Percentiles rank a stretch among this genome's conserved stretches.
Conservation (phyloP, 2,797 vertebrate genomes). For the Lepilemur septentrionalis region DNA sequence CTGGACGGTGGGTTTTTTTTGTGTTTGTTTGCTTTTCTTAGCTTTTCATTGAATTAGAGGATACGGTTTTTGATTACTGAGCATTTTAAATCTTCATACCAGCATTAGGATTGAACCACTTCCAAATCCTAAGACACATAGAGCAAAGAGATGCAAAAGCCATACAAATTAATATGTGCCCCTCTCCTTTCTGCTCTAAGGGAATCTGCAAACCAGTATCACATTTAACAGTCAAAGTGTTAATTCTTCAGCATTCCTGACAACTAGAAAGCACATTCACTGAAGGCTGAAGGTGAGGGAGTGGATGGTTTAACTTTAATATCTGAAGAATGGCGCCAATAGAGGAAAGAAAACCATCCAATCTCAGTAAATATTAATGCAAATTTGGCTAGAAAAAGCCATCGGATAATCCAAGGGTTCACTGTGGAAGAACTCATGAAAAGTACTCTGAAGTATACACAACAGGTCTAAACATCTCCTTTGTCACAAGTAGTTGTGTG, state of each 20-base stretch:
- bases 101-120: constrained; percentile 69
- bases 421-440: constrained; percentile 75
- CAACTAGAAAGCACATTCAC: constrained; percentile 83
- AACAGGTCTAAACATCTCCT: constrained; percentile 79
- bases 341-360: constrained; percentile 72
- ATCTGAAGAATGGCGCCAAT: constrained; percentile 80
- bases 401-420: constrained; percentile 78
- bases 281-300: constrained; percentile 82
- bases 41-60: constrained; percentile 55
- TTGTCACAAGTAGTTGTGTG: constrained; percentile 80
- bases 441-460: constrained; percentile 79
- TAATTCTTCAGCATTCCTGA: constrained; percentile 79
- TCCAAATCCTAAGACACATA: constrained; percentile 70
- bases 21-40: not conserved
- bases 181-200: constrained; percentile 65
- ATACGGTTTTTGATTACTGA: constrained; percentile 61
- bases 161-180: constrained; percentile 67
- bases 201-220: constrained; percentile 80
- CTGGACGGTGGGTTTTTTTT: not conserved
- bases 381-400: constrained; percentile 78
- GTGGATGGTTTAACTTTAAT: constrained; percentile 81
- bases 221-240: constrained; percentile 76
- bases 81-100: constrained; percentile 65
- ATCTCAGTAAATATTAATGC: constrained; percentile 75
- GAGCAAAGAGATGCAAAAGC: constrained; percentile 71